These are phyloP conservation scores for Lepidurus couesii DNA, from an alignment of 1,140 invertebrate species.

Conservation along the genomic window DNA sequence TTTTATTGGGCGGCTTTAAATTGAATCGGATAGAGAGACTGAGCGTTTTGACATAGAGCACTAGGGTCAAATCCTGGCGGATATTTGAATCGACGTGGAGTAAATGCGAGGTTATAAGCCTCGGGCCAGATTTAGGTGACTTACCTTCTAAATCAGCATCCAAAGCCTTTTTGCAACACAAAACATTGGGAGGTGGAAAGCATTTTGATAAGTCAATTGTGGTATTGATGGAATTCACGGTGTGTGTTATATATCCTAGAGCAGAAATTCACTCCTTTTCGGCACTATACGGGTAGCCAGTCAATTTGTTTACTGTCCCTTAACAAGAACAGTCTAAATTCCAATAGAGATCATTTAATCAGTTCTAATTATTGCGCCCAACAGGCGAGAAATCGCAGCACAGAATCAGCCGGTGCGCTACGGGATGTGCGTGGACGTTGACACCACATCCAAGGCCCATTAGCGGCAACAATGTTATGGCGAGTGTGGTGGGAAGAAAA, in stretches of 20 bases:
- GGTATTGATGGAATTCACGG: no score
- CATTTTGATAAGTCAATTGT: background rate
- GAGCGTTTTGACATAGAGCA: background rate
- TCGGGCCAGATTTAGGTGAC: background rate
- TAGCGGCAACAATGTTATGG: constrained; percentile 8
- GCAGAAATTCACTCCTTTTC: background rate
- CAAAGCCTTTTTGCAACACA: background rate
- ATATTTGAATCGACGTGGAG: background rate
- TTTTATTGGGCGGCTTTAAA: background rate
- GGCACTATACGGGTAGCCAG: background rate
- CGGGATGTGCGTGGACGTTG: background rate
- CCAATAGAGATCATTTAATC: background rate
- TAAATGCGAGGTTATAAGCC: background rate
- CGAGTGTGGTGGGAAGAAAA: background rate
- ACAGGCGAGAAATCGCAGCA: background rate
- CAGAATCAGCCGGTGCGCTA: background rate
- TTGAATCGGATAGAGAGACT: background rate
- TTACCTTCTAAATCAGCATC: background rate
- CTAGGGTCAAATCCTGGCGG: background rate
- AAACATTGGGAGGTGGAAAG: background rate
- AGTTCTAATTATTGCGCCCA: background rate
- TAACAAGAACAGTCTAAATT: background rate
- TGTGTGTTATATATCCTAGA: background rate
- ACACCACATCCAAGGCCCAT: constrained; percentile 14
- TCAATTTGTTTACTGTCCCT: background rate